These are phyloP conservation scores for Eucera pruinosa DNA, from an alignment of 2,888 invertebrate species.

Conservation along the genomic window DNA sequence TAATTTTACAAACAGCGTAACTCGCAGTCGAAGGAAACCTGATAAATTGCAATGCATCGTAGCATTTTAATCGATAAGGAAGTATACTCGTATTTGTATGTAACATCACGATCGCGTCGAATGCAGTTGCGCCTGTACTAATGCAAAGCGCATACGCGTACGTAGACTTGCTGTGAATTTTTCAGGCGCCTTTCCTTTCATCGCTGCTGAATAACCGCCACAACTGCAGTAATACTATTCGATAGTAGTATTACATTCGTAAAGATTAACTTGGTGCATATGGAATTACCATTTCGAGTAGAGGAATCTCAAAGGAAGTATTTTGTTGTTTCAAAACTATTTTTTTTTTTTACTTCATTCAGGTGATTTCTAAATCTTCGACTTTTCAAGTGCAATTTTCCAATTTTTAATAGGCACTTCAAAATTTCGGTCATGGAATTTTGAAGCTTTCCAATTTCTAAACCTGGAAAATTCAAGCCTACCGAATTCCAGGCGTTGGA, in stretches of 20 bases:
- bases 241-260: background rate
- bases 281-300: no score
- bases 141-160: conserved; percentile 35
- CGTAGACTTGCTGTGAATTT: conserved; percentile 22
- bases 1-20: background rate
- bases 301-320: no score
- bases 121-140: conserved; percentile 44
- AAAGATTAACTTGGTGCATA: no score
- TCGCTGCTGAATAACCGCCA: background rate
- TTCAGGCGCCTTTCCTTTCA: conserved; percentile 51
- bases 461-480: no score
- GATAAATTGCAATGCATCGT: background rate
- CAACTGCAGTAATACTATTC: background rate
- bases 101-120: background rate
- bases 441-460: no score
- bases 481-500: no score
- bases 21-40: background rate
- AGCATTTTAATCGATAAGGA: background rate
- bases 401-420: no score
- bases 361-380: no score
- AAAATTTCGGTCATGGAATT: no score
- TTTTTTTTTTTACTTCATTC: no score
- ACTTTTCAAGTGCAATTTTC: no score
- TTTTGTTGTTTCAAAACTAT: no score
- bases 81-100: background rate